phyloP scores from a whole-genome alignment of 2,888 invertebrate species.

The Apamea monoglypha region DNA sequence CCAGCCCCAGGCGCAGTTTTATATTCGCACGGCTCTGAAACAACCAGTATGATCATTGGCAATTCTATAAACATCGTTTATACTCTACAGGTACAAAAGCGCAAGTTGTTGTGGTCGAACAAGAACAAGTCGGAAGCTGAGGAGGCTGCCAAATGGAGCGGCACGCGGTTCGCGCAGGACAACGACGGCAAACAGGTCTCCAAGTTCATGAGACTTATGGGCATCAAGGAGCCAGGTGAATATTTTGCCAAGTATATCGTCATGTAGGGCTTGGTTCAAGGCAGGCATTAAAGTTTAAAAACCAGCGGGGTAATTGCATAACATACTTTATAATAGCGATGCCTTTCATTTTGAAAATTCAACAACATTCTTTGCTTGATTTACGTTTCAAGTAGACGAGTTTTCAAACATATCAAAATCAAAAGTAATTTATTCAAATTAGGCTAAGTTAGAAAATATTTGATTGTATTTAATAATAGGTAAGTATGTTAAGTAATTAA shows the following conservation, averaged over 20 bases:
- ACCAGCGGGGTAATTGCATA: background rate
- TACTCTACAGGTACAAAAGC: slow-evolving; percentile 92
- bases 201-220: slow-evolving; percentile 99
- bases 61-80: background rate
- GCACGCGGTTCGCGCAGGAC: slow-evolving; percentile 97
- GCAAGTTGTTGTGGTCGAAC: slow-evolving; percentile 97
- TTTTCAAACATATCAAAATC: too few species aligned
- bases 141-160: slow-evolving; percentile 93
- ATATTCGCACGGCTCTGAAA: background rate
- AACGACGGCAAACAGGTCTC: slow-evolving; percentile 97
- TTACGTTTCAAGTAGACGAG: too few species aligned
- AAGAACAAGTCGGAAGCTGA: slow-evolving; percentile 91
- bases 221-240: slow-evolving; percentile 93
- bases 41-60: background rate
- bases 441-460: too few species aligned
- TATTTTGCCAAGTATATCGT: background rate
- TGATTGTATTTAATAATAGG: too few species aligned
- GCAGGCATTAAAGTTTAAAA: background rate
- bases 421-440: too few species aligned
- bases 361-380: background rate
- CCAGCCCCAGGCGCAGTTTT: background rate
- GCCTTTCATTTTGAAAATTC: background rate
- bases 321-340: background rate
- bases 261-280: background rate
- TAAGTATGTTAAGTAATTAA: too few species aligned